phyloP scores from a whole-genome alignment of 2,888 invertebrate species.

The Leptopilina drosophilae region DNA sequence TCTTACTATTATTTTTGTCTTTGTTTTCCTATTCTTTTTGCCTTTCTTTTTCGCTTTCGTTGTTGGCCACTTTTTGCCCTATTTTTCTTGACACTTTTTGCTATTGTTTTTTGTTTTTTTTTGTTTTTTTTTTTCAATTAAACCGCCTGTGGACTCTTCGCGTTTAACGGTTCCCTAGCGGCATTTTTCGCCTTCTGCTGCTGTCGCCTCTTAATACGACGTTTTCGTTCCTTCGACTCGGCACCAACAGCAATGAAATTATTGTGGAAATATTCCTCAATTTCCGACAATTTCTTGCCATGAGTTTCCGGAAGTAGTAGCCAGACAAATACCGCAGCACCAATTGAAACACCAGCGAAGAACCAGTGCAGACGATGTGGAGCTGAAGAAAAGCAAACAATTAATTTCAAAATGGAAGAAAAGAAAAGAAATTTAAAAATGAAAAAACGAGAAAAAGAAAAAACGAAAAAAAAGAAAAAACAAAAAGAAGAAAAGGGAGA shows the following conservation, averaged over 20 bases:
- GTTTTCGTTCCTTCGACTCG: conserved; percentile 64
- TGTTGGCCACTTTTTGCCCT: not conserved
- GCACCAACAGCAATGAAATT: conserved; percentile 71
- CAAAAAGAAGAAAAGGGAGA: too few species aligned
- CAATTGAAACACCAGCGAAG: conserved; percentile 78
- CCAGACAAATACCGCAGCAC: conserved; percentile 76
- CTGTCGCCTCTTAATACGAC: conserved; percentile 57
- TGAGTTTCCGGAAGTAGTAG: conserved; percentile 78
- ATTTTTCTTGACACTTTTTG: not conserved
- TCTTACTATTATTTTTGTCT: too few species aligned
- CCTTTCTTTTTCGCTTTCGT: too few species aligned
- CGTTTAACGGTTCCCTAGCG: conserved; percentile 67
- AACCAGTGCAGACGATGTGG: conserved; percentile 79
- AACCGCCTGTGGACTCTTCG: conserved; percentile 62
- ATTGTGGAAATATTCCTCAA: conserved; percentile 77
- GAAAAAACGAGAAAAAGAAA: not conserved
- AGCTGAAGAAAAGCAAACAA: conserved; percentile 71
- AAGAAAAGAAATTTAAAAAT: too few species aligned
- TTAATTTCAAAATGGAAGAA: too few species aligned
- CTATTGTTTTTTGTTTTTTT: not conserved
- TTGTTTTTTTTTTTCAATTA: conserved; percentile 49
- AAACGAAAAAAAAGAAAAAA: conserved; percentile 58
- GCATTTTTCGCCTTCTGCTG: conserved; percentile 61
- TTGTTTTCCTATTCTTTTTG: too few species aligned
- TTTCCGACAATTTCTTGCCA: conserved; percentile 77